Percentiles rank a stretch among this genome's conserved stretches.
phyloP scores from a whole-genome alignment of 2,888 invertebrate species.

The Polyommatus icarus region DNA sequence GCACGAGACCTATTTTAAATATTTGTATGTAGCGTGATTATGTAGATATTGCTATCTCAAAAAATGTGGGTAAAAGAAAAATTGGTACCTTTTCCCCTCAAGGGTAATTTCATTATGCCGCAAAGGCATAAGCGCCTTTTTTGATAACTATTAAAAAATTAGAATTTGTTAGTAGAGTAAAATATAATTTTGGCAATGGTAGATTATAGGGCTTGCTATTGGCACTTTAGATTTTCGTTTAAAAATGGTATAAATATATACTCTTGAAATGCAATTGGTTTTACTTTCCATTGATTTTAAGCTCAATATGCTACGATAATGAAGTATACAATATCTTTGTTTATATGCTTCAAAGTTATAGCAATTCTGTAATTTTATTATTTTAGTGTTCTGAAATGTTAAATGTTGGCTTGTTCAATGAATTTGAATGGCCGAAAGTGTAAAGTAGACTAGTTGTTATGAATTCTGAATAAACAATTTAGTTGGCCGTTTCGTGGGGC shows the following conservation, averaged over 20 bases:
- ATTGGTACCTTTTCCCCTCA: neutral
- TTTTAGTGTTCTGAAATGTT: neutral
- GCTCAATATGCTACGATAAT: neutral
- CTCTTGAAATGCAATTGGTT: too few species aligned
- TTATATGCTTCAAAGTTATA: neutral
- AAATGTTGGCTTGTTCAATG: conserved; percentile 14
- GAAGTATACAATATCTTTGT: neutral
- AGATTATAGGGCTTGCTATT: too few species aligned
- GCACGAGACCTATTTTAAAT: conserved; percentile 40
- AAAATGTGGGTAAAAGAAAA: neutral
- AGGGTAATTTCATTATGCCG: too few species aligned
- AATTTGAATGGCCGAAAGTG: conserved; percentile 14
- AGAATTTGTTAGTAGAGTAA: too few species aligned
- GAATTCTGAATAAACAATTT: conserved; percentile 17
- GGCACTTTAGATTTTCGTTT: too few species aligned
- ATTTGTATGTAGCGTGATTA: conserved; percentile 27
- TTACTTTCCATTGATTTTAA: neutral
- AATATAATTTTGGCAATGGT: too few species aligned
- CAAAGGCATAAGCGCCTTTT: too few species aligned
- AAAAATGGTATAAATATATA: too few species aligned
- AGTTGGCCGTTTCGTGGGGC: neutral
- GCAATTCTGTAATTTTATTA: neutral
- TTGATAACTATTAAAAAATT: too few species aligned
- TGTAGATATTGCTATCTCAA: neutral
- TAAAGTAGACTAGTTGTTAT: conserved; percentile 18